Conservation (phyloP, 2,888 invertebrate genomes). For the Ophioninae sp. region DNA sequence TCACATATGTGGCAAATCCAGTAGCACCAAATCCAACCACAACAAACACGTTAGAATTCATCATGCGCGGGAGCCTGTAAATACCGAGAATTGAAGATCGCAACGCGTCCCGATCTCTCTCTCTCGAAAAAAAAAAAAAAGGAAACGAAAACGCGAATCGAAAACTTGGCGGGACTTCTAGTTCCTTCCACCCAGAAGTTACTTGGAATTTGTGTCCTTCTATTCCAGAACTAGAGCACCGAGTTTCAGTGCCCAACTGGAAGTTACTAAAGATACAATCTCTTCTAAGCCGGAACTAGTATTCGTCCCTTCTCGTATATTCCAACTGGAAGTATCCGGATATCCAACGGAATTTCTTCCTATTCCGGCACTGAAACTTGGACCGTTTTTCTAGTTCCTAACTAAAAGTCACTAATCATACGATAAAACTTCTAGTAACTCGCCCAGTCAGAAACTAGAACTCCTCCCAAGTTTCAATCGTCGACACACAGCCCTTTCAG, state of each 20-base stretch:
- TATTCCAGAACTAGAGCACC: neutral
- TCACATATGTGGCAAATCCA: constrained; percentile 94
- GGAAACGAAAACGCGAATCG: neutral
- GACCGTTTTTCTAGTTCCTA: neutral
- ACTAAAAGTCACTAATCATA: neutral
- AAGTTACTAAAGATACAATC: too few species aligned
- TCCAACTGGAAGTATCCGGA: too few species aligned
- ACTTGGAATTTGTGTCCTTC: neutral
- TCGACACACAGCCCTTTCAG: neutral
- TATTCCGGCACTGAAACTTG: neutral
- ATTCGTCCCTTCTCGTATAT: neutral
- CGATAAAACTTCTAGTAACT: neutral
- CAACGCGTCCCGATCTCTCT: too few species aligned
- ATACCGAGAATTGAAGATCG: constrained; percentile 87
- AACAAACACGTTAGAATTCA: constrained; percentile 95
- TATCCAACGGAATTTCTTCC: too few species aligned
- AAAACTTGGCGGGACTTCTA: too few species aligned
- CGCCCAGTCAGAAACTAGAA: neutral
- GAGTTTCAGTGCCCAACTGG: too few species aligned
- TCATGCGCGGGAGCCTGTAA: constrained; percentile 93
- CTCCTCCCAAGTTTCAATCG: neutral
- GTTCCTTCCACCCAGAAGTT: neutral
- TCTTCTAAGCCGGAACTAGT: neutral
- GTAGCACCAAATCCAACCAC: constrained; percentile 94
- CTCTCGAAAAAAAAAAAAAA: neutral